phyloP scores from a whole-genome alignment of 2,888 invertebrate species.

The Stictocephala bisonia region DNA sequence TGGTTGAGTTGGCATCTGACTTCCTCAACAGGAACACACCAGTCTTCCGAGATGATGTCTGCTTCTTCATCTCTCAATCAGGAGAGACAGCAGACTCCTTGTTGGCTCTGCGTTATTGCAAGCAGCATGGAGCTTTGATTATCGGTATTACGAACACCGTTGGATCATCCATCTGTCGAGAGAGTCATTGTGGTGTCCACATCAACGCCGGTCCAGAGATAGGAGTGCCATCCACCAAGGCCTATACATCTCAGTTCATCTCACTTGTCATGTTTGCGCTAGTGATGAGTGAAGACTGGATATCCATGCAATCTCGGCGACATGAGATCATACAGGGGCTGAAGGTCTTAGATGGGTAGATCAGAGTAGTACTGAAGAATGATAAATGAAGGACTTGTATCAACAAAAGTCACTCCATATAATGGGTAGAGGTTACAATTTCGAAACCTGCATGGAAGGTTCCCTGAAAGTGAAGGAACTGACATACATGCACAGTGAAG shows the following conservation, averaged over 20 bases:
- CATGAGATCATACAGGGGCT: constrained; percentile 2
- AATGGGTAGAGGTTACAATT: constrained; percentile 27
- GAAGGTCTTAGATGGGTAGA: not conserved
- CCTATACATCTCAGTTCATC: constrained; percentile 50
- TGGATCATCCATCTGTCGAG: constrained; percentile 26
- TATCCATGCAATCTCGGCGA: not conserved
- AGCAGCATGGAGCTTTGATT: constrained; percentile 2
- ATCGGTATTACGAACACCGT: constrained; percentile 15
- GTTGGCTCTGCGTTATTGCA: constrained; percentile 59
- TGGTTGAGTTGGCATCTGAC: constrained; percentile 31
- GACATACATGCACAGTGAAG: constrained; percentile 41
- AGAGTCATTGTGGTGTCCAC: constrained; percentile 3
- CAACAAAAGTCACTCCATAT: not conserved
- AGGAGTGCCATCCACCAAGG: constrained; percentile 54
- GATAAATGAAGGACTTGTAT: not conserved
- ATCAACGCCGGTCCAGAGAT: constrained; percentile 52
- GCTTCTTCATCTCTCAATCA: constrained; percentile 46
- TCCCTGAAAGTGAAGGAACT: constrained; percentile 34
- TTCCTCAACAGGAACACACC: constrained; percentile 4
- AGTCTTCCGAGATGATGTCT: not conserved
- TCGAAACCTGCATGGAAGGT: constrained; percentile 33
- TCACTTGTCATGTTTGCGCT: constrained; percentile 35
- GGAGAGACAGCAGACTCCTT: constrained; percentile 64
- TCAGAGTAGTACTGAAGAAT: not conserved
- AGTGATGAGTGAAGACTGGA: not conserved